Conservation (phyloP, 2,113 vertebrate species). For the Sula dactylatra region DNA sequence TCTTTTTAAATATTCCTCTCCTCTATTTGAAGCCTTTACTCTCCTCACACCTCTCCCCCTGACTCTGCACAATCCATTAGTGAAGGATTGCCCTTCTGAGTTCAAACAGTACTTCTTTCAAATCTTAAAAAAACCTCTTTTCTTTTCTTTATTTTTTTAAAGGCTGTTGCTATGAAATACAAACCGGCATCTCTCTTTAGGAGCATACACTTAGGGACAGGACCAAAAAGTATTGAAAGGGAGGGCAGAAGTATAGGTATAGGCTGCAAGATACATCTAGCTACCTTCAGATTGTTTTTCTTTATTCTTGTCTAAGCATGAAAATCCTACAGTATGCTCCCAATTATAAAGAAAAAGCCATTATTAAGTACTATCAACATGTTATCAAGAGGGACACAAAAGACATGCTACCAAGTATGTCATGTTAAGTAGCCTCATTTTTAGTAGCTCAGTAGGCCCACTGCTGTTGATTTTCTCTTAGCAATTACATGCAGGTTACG, state of each 20-base stretch:
- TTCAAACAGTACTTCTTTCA: background rate
- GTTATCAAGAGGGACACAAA: conserved; percentile 18
- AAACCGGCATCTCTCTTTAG: background rate
- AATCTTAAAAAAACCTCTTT: background rate
- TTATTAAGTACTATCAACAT: background rate
- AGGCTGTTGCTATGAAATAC: background rate
- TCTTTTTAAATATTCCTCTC: background rate
- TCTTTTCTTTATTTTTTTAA: background rate
- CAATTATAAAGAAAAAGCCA: background rate
- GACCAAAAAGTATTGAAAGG: background rate
- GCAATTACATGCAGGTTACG: conserved; percentile 50
- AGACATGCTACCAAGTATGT: conserved; percentile 13
- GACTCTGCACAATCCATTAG: background rate
- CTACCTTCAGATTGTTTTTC: background rate
- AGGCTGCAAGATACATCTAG: background rate
- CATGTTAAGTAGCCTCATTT: conserved; percentile 16
- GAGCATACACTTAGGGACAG: background rate
- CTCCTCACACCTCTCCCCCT: background rate
- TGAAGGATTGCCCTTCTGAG: background rate
- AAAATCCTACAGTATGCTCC: background rate
- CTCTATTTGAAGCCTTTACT: background rate
- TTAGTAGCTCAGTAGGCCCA: conserved; percentile 12
- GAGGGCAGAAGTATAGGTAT: background rate
- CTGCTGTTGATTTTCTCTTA: background rate
- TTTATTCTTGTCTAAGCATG: background rate